Evolutionary conservation across 2,888 invertebrate genomes (phyloP).

Genomic region (Aquatica leii): DNA sequence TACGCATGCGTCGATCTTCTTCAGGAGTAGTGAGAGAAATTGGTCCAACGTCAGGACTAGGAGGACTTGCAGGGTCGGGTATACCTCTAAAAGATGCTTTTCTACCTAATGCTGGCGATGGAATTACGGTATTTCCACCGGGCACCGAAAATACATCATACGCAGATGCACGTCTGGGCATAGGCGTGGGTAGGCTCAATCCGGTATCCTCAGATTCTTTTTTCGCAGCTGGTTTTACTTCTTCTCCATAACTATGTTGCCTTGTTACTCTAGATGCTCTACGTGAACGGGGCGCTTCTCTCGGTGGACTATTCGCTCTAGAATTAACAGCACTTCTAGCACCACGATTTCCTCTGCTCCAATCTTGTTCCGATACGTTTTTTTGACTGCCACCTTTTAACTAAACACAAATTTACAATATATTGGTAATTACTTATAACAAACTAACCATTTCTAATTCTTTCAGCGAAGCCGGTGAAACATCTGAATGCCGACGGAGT

Average conservation of each 20-base stretch:
- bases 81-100: slow-evolving; percentile 70
- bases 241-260: slow-evolving; percentile 88
- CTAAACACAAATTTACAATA: slow-evolving; percentile 56
- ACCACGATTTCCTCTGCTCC: slow-evolving; percentile 65
- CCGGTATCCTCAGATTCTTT: slow-evolving; percentile 62
- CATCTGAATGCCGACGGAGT: slow-evolving; percentile 83
- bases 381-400: slow-evolving; percentile 71
- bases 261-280: slow-evolving; percentile 71
- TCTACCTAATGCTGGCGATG: slow-evolving; percentile 48
- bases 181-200: slow-evolving; percentile 74
- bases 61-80: slow-evolving; percentile 66
- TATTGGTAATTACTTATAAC: background rate
- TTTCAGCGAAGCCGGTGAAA: slow-evolving; percentile 85
- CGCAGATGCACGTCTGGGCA: slow-evolving; percentile 83
- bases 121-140: slow-evolving; percentile 61
- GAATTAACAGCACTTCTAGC: slow-evolving; percentile 70
- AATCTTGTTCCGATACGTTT: slow-evolving; percentile 64
- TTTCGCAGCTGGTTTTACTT: slow-evolving; percentile 59
- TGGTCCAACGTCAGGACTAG: slow-evolving; percentile 64
- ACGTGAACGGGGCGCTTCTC: slow-evolving; percentile 62
- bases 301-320: slow-evolving; percentile 67
- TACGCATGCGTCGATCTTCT: slow-evolving; percentile 76
- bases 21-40: slow-evolving; percentile 59
- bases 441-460: slow-evolving; percentile 84
- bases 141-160: slow-evolving; percentile 84